Percentiles rank a stretch among this genome's conserved stretches.
phyloP scores from a whole-genome alignment of 2,113 vertebrate genomes.

The Lophura nycthemera region DNA sequence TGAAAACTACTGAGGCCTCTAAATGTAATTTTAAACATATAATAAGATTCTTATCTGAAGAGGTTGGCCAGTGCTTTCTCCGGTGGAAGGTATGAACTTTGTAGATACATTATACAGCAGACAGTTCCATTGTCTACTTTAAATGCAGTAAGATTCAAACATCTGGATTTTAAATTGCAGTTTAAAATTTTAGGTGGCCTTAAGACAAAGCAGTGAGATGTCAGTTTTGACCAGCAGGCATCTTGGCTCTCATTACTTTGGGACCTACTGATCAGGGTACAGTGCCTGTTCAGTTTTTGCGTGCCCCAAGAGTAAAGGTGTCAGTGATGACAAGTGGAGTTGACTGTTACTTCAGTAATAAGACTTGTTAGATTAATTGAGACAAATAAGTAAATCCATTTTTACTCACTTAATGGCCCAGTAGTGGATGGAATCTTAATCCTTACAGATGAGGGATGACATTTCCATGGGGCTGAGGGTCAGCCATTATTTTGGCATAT shows the following conservation, averaged over 20 bases:
- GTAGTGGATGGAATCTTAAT: not conserved
- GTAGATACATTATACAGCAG: not conserved
- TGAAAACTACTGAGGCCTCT: constrained; percentile 71
- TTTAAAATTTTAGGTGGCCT: not conserved
- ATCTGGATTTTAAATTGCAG: not conserved
- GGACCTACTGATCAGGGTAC: not conserved
- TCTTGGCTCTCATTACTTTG: not conserved
- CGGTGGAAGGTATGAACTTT: constrained; percentile 17
- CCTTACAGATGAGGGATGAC: not conserved
- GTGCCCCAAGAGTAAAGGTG: not conserved
- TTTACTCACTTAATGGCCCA: not conserved
- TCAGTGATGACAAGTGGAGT: not conserved
- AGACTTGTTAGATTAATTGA: not conserved
- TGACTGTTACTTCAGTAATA: not conserved
- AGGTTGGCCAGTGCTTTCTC: constrained; percentile 33
- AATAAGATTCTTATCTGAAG: constrained; percentile 76
- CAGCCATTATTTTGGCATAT: not conserved
- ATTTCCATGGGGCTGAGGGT: not conserved
- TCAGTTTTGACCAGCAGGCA: not conserved
- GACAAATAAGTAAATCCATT: not conserved
- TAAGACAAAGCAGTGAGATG: not conserved
- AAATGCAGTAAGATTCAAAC: constrained; percentile 26
- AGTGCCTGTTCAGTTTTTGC: not conserved
- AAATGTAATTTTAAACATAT: constrained; percentile 77
- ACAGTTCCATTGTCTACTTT: not conserved